Evolutionary conservation across 1,140 invertebrate genomes (phyloP).

Genomic region (Caenorhabditis inopinata): DNA sequence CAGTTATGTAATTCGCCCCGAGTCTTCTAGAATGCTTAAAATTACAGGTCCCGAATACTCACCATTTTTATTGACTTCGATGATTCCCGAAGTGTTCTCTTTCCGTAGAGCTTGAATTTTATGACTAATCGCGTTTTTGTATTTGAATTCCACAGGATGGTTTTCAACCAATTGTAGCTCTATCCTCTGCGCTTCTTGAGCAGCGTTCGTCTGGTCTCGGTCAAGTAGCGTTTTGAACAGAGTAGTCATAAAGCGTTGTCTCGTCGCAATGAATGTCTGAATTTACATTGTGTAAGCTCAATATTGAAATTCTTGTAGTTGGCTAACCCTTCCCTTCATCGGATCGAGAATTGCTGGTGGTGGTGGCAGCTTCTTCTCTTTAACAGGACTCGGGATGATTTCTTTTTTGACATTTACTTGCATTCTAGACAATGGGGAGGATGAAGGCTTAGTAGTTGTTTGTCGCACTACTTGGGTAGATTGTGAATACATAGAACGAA

Average conservation of each 20-base stretch:
- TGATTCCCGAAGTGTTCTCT: neutral
- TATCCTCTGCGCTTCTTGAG: neutral
- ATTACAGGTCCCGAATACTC: too few species aligned
- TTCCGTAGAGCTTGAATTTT: neutral
- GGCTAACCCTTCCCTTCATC: neutral
- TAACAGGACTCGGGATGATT: neutral
- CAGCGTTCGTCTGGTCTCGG: neutral
- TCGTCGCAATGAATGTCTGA: neutral
- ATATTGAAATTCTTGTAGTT: neutral
- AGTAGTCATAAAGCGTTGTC: neutral
- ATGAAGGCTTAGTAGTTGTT: too few species aligned
- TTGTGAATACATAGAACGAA: too few species aligned
- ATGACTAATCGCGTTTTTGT: neutral
- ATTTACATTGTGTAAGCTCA: neutral
- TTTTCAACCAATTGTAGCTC: neutral
- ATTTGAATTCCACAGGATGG: neutral
- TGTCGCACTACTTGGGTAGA: too few species aligned
- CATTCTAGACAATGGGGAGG: neutral
- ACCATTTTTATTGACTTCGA: neutral
- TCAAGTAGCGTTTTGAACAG: neutral
- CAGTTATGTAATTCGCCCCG: too few species aligned
- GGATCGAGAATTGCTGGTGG: neutral
- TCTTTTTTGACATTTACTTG: neutral
- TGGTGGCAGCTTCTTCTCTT: neutral
- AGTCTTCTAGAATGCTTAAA: too few species aligned